A percentile compares a stretch with the other conserved stretches of the same genome.
These are phyloP conservation scores for Galbula dea DNA, from an alignment of 2,113 vertebrate species.

Conservation along the genomic window DNA sequence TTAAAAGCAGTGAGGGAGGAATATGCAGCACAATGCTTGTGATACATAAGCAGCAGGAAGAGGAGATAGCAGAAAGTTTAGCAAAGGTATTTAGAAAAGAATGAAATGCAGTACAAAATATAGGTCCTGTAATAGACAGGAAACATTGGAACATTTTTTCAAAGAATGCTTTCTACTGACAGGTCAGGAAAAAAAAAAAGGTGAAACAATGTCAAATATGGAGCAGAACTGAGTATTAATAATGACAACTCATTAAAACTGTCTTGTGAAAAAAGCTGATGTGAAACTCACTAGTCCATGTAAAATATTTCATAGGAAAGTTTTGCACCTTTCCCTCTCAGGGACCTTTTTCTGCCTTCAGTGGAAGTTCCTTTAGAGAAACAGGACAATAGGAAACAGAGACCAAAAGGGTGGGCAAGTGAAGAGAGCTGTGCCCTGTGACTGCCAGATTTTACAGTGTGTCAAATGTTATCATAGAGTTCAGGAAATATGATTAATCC, in stretches of 20 bases:
- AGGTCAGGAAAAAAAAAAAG: not conserved
- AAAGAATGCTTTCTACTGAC: not conserved
- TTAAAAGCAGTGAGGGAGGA: not conserved
- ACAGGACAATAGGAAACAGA: not conserved
- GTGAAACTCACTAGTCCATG: not conserved
- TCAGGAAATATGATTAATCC: constrained; percentile 22
- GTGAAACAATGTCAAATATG: not conserved
- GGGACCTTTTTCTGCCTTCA: not conserved
- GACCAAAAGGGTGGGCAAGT: not conserved
- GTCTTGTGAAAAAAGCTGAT: not conserved
- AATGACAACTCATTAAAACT: not conserved
- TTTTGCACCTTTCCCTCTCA: not conserved
- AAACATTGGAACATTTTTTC: not conserved
- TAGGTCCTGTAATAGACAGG: not conserved
- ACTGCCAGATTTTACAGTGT: not conserved
- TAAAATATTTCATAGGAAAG: not conserved
- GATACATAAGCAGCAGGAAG: not conserved
- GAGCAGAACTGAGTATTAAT: not conserved
- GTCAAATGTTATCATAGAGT: not conserved
- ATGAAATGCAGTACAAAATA: not conserved
- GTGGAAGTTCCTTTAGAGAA: not conserved
- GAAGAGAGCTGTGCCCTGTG: not conserved
- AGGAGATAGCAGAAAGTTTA: not conserved
- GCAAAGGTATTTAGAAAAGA: not conserved
- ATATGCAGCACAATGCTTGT: not conserved